These are phyloP conservation scores for Tragelaphus strepsiceros DNA, from an alignment of 2,113 vertebrate genomes.

Conservation along the genomic window DNA sequence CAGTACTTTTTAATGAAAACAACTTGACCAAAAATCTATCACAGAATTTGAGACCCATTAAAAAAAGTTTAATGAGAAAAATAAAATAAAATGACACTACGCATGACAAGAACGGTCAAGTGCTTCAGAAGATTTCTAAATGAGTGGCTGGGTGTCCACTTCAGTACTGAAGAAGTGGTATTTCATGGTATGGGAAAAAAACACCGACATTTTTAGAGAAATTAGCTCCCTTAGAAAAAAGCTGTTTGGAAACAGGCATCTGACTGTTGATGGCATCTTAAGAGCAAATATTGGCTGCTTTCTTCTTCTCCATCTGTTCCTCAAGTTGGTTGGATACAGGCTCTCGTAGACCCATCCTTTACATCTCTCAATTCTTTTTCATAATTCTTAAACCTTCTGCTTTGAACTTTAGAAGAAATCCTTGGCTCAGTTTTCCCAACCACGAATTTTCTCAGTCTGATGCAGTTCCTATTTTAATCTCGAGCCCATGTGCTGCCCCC, in stretches of 20 bases:
- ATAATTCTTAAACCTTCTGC: neutral
- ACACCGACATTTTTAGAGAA: neutral
- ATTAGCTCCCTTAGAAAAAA: neutral
- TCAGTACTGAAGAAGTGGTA: neutral
- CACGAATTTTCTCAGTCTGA: neutral
- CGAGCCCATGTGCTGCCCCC: neutral
- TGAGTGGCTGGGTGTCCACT: neutral
- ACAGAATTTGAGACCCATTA: too few relatives aligned
- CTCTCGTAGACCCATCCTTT: neutral
- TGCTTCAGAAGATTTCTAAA: neutral
- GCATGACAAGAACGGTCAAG: neutral
- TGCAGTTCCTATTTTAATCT: neutral
- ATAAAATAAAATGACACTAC: too few relatives aligned
- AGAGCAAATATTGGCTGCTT: neutral
- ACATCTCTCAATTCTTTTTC: neutral
- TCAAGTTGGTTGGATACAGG: neutral
- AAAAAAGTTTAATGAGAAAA: too few relatives aligned
- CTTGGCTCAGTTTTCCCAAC: conserved; percentile 32
- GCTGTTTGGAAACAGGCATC: neutral
- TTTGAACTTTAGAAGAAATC: conserved; percentile 26
- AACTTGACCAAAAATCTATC: too few relatives aligned
- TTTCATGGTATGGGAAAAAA: neutral
- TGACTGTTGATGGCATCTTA: neutral
- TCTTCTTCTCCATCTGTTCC: neutral
- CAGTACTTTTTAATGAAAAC: too few relatives aligned